These are phyloP conservation scores for Rotaria socialis DNA, from an alignment of 2,888 invertebrate genomes.

Conservation along the genomic window DNA sequence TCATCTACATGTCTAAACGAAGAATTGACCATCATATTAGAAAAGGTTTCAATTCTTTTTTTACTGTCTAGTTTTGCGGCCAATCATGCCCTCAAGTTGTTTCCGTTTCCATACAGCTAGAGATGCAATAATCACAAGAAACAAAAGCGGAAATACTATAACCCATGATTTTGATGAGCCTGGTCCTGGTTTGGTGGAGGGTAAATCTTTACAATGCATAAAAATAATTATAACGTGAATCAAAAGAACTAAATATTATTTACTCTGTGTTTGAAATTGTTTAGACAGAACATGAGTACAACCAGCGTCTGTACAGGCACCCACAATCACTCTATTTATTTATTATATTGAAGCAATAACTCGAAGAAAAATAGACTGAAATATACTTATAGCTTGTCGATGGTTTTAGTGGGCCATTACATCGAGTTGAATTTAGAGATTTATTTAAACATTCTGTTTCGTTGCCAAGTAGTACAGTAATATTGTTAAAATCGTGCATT, in stretches of 20 bases:
- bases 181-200: background rate
- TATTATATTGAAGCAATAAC: background rate
- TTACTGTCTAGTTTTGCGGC: background rate
- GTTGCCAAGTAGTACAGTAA: background rate
- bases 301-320: background rate
- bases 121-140: background rate
- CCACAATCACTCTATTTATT: background rate
- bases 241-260: background rate
- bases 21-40: background rate
- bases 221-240: no score
- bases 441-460: background rate
- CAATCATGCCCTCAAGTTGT: background rate
- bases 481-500: background rate
- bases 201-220: no score
- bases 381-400: background rate
- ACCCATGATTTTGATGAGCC: background rate
- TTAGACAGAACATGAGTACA: background rate
- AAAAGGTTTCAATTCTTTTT: background rate
- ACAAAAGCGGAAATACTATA: background rate
- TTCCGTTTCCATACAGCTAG: background rate
- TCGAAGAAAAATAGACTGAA: background rate
- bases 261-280: background rate
- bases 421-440: background rate
- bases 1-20: background rate
- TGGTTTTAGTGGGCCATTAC: background rate